Evolutionary conservation across 1,140 invertebrate species (phyloP), one percentile per base, ranked within the genome.

Genomic region (Hyphantria cunea): DNA sequence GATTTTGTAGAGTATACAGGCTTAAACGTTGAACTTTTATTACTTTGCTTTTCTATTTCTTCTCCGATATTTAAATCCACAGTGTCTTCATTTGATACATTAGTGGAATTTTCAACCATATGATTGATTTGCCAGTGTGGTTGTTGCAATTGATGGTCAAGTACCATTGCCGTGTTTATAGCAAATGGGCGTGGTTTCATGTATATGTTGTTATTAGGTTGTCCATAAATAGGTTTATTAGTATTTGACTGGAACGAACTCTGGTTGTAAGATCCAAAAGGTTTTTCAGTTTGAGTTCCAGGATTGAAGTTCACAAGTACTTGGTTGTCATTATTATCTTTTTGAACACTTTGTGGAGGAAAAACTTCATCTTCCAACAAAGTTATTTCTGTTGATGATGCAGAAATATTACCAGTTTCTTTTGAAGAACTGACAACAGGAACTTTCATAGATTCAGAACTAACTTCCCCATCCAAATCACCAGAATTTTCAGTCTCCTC

Each of bases 271-370:
- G 74, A 71, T 17, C 65, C 70, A 62, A 92, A 92, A 14, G 91
- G 90, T 69, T 91, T 86, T 68, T 92, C 91, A n/a, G 91, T 92
- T 82, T 92, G 91, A 12, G 84, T 83, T 56, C 84, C 89, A 52
- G 73, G 55, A 60, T 89, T 85, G 41, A 85, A 82, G 12, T 84
- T 68, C 14, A 77, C 71, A 42, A 70, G 10, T 7, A 58, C 32
- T 41, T 58, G 53, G 33, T 75, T 42, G 5, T 64, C 52, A 41
- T 70, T 72, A 50, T 72, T 60, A 49, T 34, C 50, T 25, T 49
- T 15, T 11, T 64, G 49, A 45, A 68, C 42, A 14, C 41, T 67
- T 33, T 42, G 44, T 5, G 49, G 11, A 32, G 62, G 34, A 42
- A 75, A 69, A 49, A 74, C 70, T 64, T 85, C 74, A 33, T 76